phyloP scores from a whole-genome alignment of 2,888 invertebrate species.

The Lasioglossum morio region DNA sequence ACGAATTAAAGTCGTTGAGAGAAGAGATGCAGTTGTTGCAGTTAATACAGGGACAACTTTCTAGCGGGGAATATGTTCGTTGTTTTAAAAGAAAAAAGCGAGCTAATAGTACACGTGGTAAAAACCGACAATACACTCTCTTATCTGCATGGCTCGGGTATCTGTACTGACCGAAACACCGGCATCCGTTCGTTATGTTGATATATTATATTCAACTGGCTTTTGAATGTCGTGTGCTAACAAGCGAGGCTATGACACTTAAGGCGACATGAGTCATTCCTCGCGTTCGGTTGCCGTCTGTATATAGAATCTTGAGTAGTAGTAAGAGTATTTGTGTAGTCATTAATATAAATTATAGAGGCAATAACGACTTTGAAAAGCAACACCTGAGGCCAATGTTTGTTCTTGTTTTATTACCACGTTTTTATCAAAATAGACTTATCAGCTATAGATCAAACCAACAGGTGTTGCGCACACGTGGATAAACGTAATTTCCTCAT shows the following conservation, averaged over 20 bases:
- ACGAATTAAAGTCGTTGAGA: background rate
- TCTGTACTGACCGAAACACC: background rate
- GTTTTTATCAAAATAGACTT: conserved; percentile 35
- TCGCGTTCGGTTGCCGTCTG: background rate
- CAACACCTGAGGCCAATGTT: conserved; percentile 34
- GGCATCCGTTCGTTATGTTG: background rate
- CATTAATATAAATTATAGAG: conserved; percentile 36
- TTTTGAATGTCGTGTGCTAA: conserved; percentile 4
- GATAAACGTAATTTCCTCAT: background rate
- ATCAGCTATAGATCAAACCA: background rate
- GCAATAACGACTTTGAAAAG: conserved; percentile 5
- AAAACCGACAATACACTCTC: conserved; percentile 5
- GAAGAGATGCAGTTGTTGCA: too few relatives aligned
- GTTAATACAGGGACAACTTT: too few relatives aligned
- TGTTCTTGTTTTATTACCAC: too few relatives aligned
- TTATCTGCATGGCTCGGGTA: background rate
- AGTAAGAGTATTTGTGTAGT: conserved; percentile 16
- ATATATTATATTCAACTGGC: conserved; percentile 21
- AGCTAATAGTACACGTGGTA: too few relatives aligned
- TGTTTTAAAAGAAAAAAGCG: background rate
- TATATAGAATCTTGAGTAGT: background rate
- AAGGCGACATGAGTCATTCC: conserved; percentile 27
- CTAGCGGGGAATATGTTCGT: background rate
- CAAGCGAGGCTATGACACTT: conserved; percentile 5
- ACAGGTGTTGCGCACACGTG: background rate